Base-by-base conservation (phyloP, 2,113 vertebrate genomes). In the Atherinomorus stipes region DNA sequence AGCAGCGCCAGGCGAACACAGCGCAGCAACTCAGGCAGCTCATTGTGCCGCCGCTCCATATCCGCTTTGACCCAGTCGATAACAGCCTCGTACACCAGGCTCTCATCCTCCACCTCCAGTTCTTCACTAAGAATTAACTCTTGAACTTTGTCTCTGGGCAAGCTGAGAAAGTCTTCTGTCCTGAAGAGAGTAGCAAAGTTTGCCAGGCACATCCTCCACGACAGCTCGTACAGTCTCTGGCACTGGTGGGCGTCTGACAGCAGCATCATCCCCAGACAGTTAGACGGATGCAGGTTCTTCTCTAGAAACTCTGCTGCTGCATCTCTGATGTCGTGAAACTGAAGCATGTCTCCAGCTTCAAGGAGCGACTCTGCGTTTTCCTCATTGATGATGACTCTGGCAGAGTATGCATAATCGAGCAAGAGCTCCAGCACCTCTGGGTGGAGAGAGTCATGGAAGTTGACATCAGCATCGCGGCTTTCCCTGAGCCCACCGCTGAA, bases 241-340 rank as follows among this genome's bases (percentile, higher is more conserved):
- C 95, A 96, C 82, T 93, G 93, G 71, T 95, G 95, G 51, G 95
- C 94, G 9, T 96, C 95, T 0, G 95, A 95, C 59, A 96, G 92
- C 50, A 95, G 87, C 95, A 96, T 94, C 94, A 95, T 95, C n/a
- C 94, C 94, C 23, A 96, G 86, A 83, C 95, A 96, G 91, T 96
- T 96, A 1, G 93, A 93, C 4, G 93, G 93, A 56, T 95, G 93
- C 4, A 96, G 94, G 84, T 95, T 95, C 84, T 94, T 95, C 69
- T 96, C 94, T 1, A 95, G 89, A 74, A 96, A 96, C 71, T 95
- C 95, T 0, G 95, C 91, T 0, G 94, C 93, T 0, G 95, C 95
- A 1, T 96, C 95, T 12, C 94, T 81, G 74, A 95, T 95, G 86
- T 96, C 95, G 4, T 95, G 94, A 61, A 96, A 96, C 89, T 96